Percentiles rank a stretch among this genome's conserved stretches.
Conservation (phyloP, 2,113 vertebrate species). For the Condylura cristata region DNA sequence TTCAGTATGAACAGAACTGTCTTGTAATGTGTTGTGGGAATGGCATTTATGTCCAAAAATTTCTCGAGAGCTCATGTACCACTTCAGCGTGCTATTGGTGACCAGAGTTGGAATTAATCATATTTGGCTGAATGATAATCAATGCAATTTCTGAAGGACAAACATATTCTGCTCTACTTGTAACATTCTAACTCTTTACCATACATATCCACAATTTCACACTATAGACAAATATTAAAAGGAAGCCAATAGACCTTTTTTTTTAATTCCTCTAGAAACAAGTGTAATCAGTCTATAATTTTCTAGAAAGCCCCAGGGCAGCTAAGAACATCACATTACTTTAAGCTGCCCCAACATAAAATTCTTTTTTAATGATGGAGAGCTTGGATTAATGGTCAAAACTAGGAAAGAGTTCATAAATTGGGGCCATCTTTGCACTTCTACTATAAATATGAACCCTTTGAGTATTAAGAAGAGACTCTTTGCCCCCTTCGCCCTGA, state of each 20-base stretch:
- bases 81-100: not conserved
- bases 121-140: too few species aligned
- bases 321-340: not conserved
- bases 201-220: not conserved
- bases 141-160: not conserved
- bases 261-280: not conserved
- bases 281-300: not conserved
- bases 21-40: not conserved
- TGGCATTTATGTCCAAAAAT: not conserved
- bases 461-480: not conserved
- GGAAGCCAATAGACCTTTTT: not conserved
- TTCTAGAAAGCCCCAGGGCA: not conserved
- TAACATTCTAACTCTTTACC: not conserved
- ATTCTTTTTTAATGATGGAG: not conserved
- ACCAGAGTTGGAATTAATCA: too few species aligned
- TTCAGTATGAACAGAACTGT: constrained; percentile 1
- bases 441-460: not conserved
- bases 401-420: not conserved
- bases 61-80: not conserved
- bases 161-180: not conserved
- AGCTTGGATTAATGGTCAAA: not conserved
- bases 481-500: not conserved
- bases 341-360: not conserved
- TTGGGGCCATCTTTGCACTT: not conserved
- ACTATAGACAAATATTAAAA: not conserved